Conservation (phyloP, 2,113 vertebrate genomes). For the Corythaeola cristata region DNA sequence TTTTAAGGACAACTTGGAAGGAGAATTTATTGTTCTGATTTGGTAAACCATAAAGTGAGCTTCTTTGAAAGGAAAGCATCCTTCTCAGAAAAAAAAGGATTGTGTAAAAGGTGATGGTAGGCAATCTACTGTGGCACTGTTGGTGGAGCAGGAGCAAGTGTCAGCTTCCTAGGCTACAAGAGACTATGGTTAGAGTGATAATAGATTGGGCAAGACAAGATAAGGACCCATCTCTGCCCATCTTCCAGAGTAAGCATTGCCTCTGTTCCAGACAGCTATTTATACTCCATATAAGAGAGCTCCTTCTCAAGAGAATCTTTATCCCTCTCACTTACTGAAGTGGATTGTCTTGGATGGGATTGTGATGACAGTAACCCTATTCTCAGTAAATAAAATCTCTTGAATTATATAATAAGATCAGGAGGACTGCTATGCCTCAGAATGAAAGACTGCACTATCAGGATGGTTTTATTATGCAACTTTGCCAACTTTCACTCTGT, state of each 20-base stretch:
- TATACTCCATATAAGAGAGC: slow-evolving; percentile 32
- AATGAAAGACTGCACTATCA: slow-evolving; percentile 46
- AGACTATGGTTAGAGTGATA: background rate
- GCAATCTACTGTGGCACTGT: background rate
- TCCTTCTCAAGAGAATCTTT: slow-evolving; percentile 63
- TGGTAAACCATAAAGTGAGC: background rate
- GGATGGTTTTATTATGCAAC: slow-evolving; percentile 38
- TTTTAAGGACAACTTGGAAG: background rate
- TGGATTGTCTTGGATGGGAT: slow-evolving; percentile 77
- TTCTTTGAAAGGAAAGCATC: background rate
- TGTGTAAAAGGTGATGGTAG: background rate
- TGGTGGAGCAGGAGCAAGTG: background rate
- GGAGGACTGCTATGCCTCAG: slow-evolving; percentile 34
- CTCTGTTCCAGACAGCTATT: slow-evolving; percentile 36
- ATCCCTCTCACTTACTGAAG: slow-evolving; percentile 70
- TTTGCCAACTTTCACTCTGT: slow-evolving; percentile 8
- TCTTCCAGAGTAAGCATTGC: background rate
- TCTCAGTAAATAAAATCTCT: slow-evolving; percentile 78
- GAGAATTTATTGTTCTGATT: background rate
- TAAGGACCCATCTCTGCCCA: background rate
- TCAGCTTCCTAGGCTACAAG: background rate
- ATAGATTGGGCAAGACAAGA: background rate
- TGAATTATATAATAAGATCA: slow-evolving; percentile 80
- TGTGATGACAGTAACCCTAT: slow-evolving; percentile 79
- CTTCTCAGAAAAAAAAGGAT: background rate